Conservation (phyloP, 2,888 invertebrate genomes). For the Cosmorhoe ocellata region DNA sequence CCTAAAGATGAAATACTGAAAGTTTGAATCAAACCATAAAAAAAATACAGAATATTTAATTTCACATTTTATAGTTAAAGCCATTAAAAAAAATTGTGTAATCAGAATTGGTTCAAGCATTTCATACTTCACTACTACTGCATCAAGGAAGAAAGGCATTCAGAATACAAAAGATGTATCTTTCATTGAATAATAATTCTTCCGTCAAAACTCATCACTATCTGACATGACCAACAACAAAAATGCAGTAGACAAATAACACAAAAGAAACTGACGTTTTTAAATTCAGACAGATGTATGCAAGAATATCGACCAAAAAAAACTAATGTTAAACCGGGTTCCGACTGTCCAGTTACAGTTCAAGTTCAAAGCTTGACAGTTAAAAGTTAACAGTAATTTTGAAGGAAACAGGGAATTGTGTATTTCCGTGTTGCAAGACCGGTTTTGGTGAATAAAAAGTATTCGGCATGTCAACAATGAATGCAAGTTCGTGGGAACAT, state of each 20-base stretch:
- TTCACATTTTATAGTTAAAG: no score
- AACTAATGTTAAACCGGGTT: constrained; percentile 3
- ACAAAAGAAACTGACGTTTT: constrained; percentile 13
- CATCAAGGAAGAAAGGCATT: no score
- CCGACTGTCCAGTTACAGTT: constrained; percentile 1
- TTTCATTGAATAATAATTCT: constrained; percentile 7
- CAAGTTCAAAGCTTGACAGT: constrained; percentile 16
- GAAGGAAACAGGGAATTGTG: constrained; percentile 66
- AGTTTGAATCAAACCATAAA: no score
- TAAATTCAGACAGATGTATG: constrained; percentile 4
- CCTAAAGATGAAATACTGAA: no score
- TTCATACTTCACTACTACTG: no score
- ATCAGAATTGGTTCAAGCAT: no score
- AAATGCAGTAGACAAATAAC: constrained; percentile 8
- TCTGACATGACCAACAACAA: constrained; percentile 10
- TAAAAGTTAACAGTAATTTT: constrained; percentile 22
- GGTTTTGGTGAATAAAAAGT: constrained; percentile 44
- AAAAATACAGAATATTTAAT: no score
- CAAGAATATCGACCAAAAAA: not conserved
- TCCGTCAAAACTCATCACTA: constrained; percentile 17
- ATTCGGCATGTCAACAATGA: constrained; percentile 19
- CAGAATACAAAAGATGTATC: constrained; percentile 6
- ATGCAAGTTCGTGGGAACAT: constrained; percentile 26
- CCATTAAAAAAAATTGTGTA: no score
- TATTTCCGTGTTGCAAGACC: constrained; percentile 69